These are phyloP conservation scores for Epicauta chinensis DNA, from an alignment of 1,140 invertebrate species.

Conservation along the genomic window DNA sequence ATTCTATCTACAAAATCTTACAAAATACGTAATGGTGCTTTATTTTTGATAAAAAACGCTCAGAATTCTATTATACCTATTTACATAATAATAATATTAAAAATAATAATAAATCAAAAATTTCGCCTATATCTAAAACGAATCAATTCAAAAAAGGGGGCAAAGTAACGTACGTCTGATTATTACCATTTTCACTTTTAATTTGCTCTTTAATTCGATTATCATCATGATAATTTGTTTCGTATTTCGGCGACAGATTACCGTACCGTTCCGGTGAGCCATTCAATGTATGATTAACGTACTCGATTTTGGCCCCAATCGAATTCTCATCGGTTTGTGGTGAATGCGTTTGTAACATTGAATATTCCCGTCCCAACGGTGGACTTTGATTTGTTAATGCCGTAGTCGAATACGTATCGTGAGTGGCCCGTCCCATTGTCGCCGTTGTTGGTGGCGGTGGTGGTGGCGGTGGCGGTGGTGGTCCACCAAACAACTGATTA, in stretches of 20 bases:
- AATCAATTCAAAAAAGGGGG: constrained; percentile 68
- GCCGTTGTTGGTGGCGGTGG: constrained; percentile 48
- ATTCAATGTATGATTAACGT: constrained; percentile 43
- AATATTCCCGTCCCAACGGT: constrained; percentile 57
- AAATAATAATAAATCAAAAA: constrained; percentile 38
- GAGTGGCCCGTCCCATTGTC: constrained; percentile 43
- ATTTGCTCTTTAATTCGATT: constrained; percentile 52
- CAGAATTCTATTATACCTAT: no score
- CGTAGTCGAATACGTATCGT: constrained; percentile 54
- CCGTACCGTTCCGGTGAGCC: constrained; percentile 44
- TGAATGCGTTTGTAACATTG: constrained; percentile 59
- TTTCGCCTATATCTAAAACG: constrained; percentile 5
- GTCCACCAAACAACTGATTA: constrained; percentile 53
- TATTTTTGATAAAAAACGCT: no score
- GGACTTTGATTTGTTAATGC: constrained; percentile 48
- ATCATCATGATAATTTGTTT: constrained; percentile 50
- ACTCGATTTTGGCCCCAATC: constrained; percentile 44
- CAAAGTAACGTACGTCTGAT: constrained; percentile 59
- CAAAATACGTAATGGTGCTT: no score
- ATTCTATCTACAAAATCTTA: no score
- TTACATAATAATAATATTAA: no score
- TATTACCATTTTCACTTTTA: constrained; percentile 54
- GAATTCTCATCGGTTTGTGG: constrained; percentile 50
- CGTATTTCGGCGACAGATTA: constrained; percentile 52
- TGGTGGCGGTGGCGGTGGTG: constrained; percentile 55